phyloP scores from a whole-genome alignment of 2,888 invertebrate genomes.

The Luperina nickerlii region DNA sequence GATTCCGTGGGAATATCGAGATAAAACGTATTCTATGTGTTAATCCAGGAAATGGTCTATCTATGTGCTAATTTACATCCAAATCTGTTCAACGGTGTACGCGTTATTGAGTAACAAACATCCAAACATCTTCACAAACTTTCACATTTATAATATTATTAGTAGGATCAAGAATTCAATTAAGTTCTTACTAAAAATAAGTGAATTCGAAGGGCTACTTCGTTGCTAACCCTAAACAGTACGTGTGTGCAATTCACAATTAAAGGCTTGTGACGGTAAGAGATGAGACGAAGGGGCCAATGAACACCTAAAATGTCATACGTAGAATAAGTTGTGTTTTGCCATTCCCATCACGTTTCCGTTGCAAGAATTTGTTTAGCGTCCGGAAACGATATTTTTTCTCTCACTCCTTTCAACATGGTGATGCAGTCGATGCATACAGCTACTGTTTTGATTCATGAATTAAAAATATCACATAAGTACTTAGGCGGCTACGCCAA shows the following conservation, averaged over 20 bases:
- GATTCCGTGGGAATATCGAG: too few relatives aligned
- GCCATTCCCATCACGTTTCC: constrained; percentile 73
- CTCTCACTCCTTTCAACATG: constrained; percentile 62
- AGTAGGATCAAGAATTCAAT: constrained; percentile 22
- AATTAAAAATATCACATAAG: constrained; percentile 85
- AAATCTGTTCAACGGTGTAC: too few relatives aligned
- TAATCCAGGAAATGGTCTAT: too few relatives aligned
- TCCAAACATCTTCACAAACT: too few relatives aligned
- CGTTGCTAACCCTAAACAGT: constrained; percentile 21
- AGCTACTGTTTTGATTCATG: constrained; percentile 78
- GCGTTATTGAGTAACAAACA: too few relatives aligned
- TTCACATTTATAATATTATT: too few relatives aligned
- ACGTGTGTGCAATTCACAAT: constrained; percentile 47
- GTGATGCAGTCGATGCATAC: constrained; percentile 73
- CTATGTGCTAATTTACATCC: too few relatives aligned
- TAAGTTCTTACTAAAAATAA: background rate
- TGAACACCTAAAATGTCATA: constrained; percentile 24
- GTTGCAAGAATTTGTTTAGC: constrained; percentile 79
- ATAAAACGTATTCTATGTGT: too few relatives aligned
- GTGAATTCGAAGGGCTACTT: constrained; percentile 19
- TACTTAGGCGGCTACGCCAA: constrained; percentile 51
- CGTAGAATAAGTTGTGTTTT: constrained; percentile 52
- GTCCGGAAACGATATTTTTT: constrained; percentile 80
- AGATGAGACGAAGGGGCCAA: constrained; percentile 15
- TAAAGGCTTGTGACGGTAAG: constrained; percentile 20